Percentiles rank a stretch among this genome's conserved stretches.
phyloP scores from a whole-genome alignment of 2,888 invertebrate genomes.

The Bembecia ichneumoniformis region DNA sequence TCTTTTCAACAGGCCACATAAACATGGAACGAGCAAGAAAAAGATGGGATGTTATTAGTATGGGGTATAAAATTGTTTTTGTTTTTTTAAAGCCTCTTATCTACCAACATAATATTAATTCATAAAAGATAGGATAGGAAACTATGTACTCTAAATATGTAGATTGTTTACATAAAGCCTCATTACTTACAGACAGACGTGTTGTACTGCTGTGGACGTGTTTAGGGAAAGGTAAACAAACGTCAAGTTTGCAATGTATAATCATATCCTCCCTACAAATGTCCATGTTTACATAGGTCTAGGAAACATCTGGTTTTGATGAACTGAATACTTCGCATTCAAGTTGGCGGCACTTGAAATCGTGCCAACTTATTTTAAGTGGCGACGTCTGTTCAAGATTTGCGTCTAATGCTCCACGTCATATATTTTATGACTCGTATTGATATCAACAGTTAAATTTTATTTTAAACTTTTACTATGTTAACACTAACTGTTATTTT shows the following conservation, averaged over 20 bases:
- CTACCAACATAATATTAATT: too few relatives aligned
- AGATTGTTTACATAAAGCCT: too few relatives aligned
- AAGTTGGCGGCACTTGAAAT: constrained; percentile 65
- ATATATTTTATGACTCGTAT: constrained; percentile 41
- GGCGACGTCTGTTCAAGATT: constrained; percentile 62
- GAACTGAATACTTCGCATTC: constrained; percentile 66
- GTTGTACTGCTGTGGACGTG: neutral
- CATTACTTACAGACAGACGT: too few relatives aligned
- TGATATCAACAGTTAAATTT: constrained; percentile 27
- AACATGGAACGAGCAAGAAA: too few relatives aligned
- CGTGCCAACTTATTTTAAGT: constrained; percentile 71
- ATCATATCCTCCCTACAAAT: constrained; percentile 35
- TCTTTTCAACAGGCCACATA: too few relatives aligned
- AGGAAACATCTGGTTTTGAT: constrained; percentile 66
- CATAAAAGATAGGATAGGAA: too few relatives aligned
- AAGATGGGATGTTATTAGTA: too few relatives aligned
- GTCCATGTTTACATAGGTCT: constrained; percentile 53
- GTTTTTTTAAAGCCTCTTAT: too few relatives aligned
- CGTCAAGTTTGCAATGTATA: constrained; percentile 26
- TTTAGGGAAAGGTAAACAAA: constrained; percentile 18
- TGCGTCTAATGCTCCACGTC: constrained; percentile 47
- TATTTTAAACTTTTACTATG: constrained; percentile 11
- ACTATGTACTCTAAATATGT: too few relatives aligned
- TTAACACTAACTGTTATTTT: constrained; percentile 7
- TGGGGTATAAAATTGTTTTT: too few relatives aligned